Evolutionary conservation across 64 coral and sea anemone genomes (phyloP).

Genomic region (Anthopleura sola): DNA sequence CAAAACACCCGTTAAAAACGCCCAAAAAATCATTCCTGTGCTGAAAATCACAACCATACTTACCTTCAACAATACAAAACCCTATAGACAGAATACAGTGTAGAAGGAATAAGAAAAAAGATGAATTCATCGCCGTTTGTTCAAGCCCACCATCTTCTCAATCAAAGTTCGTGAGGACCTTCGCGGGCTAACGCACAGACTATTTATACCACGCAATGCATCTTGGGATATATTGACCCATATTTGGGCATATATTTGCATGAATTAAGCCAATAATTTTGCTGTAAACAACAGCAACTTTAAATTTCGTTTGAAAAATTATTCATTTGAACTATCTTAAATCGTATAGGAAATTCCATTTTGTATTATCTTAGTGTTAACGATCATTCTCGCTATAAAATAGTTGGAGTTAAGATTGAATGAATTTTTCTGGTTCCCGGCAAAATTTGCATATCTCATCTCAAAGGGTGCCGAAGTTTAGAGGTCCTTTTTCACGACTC

Average conservation of each 20-base stretch:
- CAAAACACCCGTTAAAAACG: slow-evolving; percentile 15
- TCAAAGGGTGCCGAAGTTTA: no score
- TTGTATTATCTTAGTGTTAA: neutral
- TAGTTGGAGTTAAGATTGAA: neutral
- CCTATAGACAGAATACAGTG: slow-evolving; percentile 32
- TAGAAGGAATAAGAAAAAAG: slow-evolving; percentile 43
- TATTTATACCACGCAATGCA: slow-evolving; percentile 11
- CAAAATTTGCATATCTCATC: neutral
- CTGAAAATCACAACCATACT: slow-evolving; percentile 24
- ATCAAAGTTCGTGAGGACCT: slow-evolving; percentile 18
- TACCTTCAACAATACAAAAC: slow-evolving; percentile 38
- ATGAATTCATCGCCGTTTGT: slow-evolving; percentile 44
- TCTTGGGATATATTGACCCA: slow-evolving; percentile 9
- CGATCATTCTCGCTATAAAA: neutral
- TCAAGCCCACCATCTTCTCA: slow-evolving; percentile 29
- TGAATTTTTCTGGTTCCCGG: neutral
- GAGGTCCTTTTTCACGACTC: no score
- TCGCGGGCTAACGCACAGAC: slow-evolving; percentile 14
- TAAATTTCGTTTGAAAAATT: neutral
- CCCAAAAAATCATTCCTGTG: slow-evolving; percentile 9
- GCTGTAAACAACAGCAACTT: neutral
- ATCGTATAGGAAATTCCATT: no score
- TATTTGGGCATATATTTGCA: slow-evolving; percentile 15
- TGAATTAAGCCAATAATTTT: neutral
- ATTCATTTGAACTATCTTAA: no score